A percentile compares a stretch with the other conserved stretches of the same genome.
These are phyloP conservation scores for Axea sp. DNA, from an alignment of 2,888 invertebrate species.

Conservation along the genomic window DNA sequence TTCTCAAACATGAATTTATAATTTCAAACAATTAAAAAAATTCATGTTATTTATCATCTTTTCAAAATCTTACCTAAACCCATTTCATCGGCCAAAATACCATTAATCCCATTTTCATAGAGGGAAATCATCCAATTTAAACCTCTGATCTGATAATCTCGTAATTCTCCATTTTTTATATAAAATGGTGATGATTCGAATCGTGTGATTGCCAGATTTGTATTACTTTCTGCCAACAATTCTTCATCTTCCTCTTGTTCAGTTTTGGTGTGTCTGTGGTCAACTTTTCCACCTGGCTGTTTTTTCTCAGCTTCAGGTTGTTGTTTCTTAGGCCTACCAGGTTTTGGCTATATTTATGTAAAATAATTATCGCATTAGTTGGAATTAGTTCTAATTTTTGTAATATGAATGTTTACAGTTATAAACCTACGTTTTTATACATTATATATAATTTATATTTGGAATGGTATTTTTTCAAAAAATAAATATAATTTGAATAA, in stretches of 20 bases:
- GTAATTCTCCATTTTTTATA: constrained; percentile 94
- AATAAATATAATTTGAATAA: no score
- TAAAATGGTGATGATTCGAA: constrained; percentile 96
- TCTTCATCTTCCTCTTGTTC: constrained; percentile 99
- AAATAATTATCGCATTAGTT: no score
- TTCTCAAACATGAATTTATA: no score
- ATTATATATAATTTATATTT: no score
- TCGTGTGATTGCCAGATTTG: constrained; percentile 88
- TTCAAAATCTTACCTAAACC: constrained; percentile 86
- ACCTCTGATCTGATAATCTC: constrained; percentile 98
- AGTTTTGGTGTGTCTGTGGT: constrained; percentile 96
- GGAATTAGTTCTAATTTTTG: no score
- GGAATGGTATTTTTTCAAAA: no score
- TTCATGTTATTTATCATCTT: no score
- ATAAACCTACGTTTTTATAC: no score
- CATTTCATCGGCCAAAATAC: constrained; percentile 99
- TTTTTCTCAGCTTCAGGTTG: constrained; percentile 42
- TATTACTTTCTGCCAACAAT: constrained; percentile 91
- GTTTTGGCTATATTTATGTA: constrained; percentile 86
- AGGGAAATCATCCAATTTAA: constrained; percentile 99
- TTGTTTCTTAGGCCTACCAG: constrained; percentile 90
- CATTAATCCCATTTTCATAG: constrained; percentile 99
- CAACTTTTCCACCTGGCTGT: constrained; percentile 58
- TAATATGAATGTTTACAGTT: no score
- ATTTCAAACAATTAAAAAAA: no score